Conservation (phyloP, 2,797 vertebrate genomes). For the Pelochelys cantorii region DNA sequence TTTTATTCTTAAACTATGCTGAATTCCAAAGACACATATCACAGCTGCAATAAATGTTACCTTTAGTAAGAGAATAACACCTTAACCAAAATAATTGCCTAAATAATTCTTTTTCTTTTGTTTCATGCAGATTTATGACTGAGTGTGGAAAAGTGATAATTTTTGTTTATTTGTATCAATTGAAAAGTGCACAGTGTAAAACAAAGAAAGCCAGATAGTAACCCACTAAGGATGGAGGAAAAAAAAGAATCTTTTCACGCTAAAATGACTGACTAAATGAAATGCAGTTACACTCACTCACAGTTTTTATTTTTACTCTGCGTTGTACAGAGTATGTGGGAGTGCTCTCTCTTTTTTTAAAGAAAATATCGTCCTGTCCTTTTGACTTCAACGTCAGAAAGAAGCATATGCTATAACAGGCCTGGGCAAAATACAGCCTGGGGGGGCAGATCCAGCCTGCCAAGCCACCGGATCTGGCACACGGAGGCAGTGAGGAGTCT, state of each 20-base stretch:
- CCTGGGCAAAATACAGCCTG: too few relatives aligned
- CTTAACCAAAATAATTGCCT: conserved; percentile 1
- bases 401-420: neutral
- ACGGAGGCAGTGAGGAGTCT: too few relatives aligned
- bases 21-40: conserved; percentile 24
- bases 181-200: conserved; percentile 21
- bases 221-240: neutral
- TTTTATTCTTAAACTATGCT: conserved; percentile 15
- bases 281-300: neutral
- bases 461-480: too few relatives aligned
- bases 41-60: neutral
- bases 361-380: neutral
- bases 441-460: too few relatives aligned
- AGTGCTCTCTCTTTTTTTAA: neutral
- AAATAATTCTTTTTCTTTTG: neutral
- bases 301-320: neutral
- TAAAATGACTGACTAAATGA: neutral
- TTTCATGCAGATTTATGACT: neutral
- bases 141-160: conserved; percentile 10
- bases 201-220: conserved; percentile 31
- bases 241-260: conserved; percentile 10
- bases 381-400: neutral
- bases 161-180: neutral
- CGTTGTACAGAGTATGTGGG: neutral
- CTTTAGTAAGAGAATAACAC: neutral